Base-by-base conservation (phyloP, 2,888 invertebrate genomes). In the Andrena fulva region DNA sequence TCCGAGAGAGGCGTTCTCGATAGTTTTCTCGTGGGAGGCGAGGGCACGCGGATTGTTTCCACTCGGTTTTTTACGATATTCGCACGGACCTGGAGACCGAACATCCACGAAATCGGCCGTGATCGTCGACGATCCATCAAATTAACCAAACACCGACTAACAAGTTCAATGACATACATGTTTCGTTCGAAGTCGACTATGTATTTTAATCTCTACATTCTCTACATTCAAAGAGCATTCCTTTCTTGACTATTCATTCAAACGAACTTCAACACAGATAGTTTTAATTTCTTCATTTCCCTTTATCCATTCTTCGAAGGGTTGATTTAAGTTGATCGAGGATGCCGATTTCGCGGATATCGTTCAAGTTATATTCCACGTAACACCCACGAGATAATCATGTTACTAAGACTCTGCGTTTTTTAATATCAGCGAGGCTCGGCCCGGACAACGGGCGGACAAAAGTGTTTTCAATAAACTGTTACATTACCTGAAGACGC, bases 391-490 rank as follows among this genome's bases (percentile, higher is more conserved):
- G 88, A 90, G 92, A 93, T 93, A 92, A 93, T 93, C 92, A 93
- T 93, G 92, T 93, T 93, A 93, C 92, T 92, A 92, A 91, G 92
- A 92, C 91, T 92, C 92, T 92, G 92, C 92, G 92, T 93, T 93
- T 93, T 93, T 93, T 93, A 93, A 92, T 93, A 93, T 92, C 93
- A 92, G 91, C 91, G 92, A 92, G 90, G 90, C 91, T 92, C 92
- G 90, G 87, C 89, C 90, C 91, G 89, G 82, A 86, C 87, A 89
- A 87, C 88, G 92, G 89, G 90, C 90, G 88, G 80, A 91, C 86
- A 90, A 92, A 90, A 91, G 90, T 93, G 93, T 93, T 93, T 93
- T 93, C 92, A 93, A 93, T 93, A 93, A 93, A 93, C 92, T 93
- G 93, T 93, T 93, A 93, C 89, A 93, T 93, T 93, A 93, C 89